phyloP scores from a whole-genome alignment of 2,888 invertebrate genomes.

The Resseliella maxima region DNA sequence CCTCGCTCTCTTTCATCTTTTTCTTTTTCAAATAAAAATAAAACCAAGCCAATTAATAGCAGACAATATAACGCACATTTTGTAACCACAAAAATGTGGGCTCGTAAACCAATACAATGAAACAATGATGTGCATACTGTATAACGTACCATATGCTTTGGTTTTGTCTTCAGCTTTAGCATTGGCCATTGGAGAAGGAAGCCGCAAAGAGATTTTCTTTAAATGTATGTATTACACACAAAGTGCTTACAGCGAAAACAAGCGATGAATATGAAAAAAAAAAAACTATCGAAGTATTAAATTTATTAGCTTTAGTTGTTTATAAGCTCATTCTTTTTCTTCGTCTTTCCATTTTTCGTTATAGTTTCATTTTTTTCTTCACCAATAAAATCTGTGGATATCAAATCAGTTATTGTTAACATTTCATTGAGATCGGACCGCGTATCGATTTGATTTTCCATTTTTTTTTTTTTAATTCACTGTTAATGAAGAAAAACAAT shows the following conservation, averaged over 20 bases:
- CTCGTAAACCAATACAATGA: neutral
- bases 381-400: neutral
- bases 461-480: too few species aligned
- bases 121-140: neutral
- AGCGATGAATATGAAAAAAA: too few species aligned
- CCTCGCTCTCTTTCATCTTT: too few species aligned
- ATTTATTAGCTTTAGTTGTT: neutral
- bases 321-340: slow-evolving; percentile 30
- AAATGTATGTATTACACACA: slow-evolving; percentile 28
- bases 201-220: slow-evolving; percentile 14
- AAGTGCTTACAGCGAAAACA: neutral
- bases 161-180: neutral
- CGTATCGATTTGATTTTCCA: slow-evolving; percentile 5
- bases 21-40: neutral
- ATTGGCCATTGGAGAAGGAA: slow-evolving; percentile 19
- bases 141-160: neutral
- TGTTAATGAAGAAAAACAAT: too few species aligned
- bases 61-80: slow-evolving; percentile 4
- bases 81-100: slow-evolving; percentile 8
- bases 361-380: neutral
- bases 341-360: neutral
- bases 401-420: slow-evolving; percentile 42
- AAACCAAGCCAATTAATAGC: slow-evolving; percentile 14
- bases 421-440: slow-evolving; percentile 49
- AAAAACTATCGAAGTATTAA: slow-evolving; percentile 49